Evolutionary conservation across 35 echinoderm and acorn worm species (phyloP), one percentile per base, ranked within the genome.

Genomic region (Chiridota heheva): DNA sequence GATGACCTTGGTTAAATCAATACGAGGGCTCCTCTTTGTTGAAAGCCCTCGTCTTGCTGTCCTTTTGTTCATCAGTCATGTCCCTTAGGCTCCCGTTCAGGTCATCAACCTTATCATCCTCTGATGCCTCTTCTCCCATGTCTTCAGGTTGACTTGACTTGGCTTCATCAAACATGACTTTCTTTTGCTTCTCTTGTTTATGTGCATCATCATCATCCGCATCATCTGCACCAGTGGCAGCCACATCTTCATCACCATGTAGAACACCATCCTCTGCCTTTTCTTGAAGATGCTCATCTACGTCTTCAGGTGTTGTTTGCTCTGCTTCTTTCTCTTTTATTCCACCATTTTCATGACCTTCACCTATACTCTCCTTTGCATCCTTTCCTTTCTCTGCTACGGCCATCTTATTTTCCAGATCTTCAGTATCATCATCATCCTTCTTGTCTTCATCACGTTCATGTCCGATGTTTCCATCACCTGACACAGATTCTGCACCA

Each of bases 111-210:
- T n/a, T n/a, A n/a, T n/a, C n/a, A n/a, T n/a, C n/a, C n/a, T n/a
- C n/a, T n/a, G n/a, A n/a, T n/a, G n/a, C n/a, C n/a, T n/a, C n/a
- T n/a, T n/a, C n/a, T n/a, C n/a, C n/a, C n/a, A 60, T 16, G 26
- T 1, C 58, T 24, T 5, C 16, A 39, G 12, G 76, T 36, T 86
- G 76, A 24, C 49, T 43, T 12, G 83, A 71, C 36, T 70, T 71
- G 10, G 74, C 83, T 34, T 86, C 76, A 55, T 86, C 72, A 60
- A 86, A 86, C 16, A 86, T 32, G 28, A 69, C 76, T 29, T 29
- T 70, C 26, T 74, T 74, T n/a, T n/a, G n/a, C n/a, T n/a, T n/a
- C n/a, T n/a, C n/a, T n/a, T n/a, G n/a, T n/a, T n/a, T n/a, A n/a
- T n/a, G n/a, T n/a, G n/a, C n/a, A n/a, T n/a, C n/a, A n/a, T n/a